Evolutionary conservation across 1,140 invertebrate species (phyloP), one percentile per base, ranked within the genome.

Genomic region (Drosophila grimshawi): DNA sequence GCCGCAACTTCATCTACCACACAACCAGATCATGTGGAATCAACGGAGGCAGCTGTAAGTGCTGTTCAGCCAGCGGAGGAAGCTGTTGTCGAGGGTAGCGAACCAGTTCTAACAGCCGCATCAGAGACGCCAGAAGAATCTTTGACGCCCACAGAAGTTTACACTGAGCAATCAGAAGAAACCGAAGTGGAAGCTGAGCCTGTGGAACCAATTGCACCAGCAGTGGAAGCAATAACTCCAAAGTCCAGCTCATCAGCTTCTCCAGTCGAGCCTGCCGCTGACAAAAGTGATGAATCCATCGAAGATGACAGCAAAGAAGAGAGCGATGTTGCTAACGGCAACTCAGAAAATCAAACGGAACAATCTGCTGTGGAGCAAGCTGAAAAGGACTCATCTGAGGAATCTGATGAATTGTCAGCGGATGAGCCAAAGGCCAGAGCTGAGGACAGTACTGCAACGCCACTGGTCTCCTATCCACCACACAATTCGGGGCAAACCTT

Each of bases 381-480:
- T 30, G 71, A 74, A n/a, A 53, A 71, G 10, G 67, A 76, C 7
- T 64, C 67, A 5, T 71, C 72, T 0, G 60, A 70, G 37, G 67
- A 75, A 60, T 61, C 60, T 1, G 73, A 71, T 3, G 60, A 76
- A 19, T 2, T 35, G 2, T 56, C 64, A 7, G 56, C 5, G 11
- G 77, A 72, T 37, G 85, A 83, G 29, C 43, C 55, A 0, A 88
- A 80, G 48, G 32, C 69, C 29, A 66, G 66, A 4, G 46, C 83
- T 0, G 83, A 86, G 5, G 83, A 86, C 27, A 86, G 83, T 5
- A 91, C 81, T 2, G 89, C 89, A 8, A 90, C 85, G 5, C 79
- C 90, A 0, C 74, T 91, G 0, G 89, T 89, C 8, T 78, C 81
- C 10, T 91, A 85, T 71, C 89, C 89, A 0, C 89, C 89, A 0